Conservation (phyloP, 2,888 invertebrate genomes). For the Cosmopolites sordidus region DNA sequence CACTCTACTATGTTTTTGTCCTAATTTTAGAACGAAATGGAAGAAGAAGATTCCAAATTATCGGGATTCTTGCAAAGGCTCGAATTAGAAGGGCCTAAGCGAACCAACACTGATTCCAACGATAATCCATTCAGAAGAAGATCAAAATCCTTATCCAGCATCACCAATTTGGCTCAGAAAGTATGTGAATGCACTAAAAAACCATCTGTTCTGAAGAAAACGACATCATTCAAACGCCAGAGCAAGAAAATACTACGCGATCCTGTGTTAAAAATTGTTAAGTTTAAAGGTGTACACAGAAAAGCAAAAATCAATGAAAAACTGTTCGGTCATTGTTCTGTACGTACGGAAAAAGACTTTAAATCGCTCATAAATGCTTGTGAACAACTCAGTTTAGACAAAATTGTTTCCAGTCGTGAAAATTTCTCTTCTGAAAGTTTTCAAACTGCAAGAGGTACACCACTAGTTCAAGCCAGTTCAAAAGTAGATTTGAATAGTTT, state of each 20-base stretch:
- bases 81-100: constrained; percentile 39
- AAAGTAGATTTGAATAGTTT: constrained; percentile 33
- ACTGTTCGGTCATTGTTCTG: constrained; percentile 40
- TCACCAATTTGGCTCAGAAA: constrained; percentile 26
- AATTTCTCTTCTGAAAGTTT: constrained; percentile 13
- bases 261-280: constrained; percentile 54
- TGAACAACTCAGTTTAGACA: constrained; percentile 44
- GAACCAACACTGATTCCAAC: constrained; percentile 15
- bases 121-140: constrained; percentile 43
- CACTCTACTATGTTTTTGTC: constrained; percentile 11
- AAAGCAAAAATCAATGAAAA: constrained; percentile 29
- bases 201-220: constrained; percentile 37
- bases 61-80: constrained; percentile 43
- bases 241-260: constrained; percentile 53
- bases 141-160: constrained; percentile 46
- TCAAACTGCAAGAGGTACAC: constrained; percentile 3
- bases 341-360: constrained; percentile 42
- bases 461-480: constrained; percentile 8
- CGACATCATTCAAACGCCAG: constrained; percentile 40
- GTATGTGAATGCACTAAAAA: constrained; percentile 40
- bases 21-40: constrained; percentile 40
- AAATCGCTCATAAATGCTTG: constrained; percentile 46
- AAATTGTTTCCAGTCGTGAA: constrained; percentile 24
- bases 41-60: constrained; percentile 45
- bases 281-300: constrained; percentile 32